These are phyloP conservation scores for Microcebus jonahi DNA, from an alignment of 2,113 vertebrate genomes.

Conservation along the genomic window DNA sequence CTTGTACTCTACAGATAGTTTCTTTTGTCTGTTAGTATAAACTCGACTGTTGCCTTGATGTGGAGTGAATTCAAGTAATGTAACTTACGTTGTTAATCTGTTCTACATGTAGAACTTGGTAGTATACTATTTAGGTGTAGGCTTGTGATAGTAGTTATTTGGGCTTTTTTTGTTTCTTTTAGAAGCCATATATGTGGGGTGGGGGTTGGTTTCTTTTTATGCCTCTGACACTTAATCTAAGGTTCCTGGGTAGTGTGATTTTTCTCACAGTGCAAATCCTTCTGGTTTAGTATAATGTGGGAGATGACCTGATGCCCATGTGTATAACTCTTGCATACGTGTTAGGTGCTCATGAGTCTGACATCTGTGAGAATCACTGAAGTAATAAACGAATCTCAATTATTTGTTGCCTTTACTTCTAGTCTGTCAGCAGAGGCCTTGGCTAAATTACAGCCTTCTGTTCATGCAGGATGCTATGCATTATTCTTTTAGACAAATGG, in stretches of 20 bases:
- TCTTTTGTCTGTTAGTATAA: not conserved
- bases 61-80: constrained; percentile 2
- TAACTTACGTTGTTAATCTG: not conserved
- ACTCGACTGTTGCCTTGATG: not conserved
- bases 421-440: constrained; percentile 59
- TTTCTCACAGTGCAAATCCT: not conserved
- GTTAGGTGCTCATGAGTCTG: not conserved
- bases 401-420: constrained; percentile 48
- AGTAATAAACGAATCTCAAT: constrained; percentile 56
- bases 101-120: not conserved
- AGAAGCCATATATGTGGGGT: not conserved
- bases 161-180: not conserved
- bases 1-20: not conserved
- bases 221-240: not conserved
- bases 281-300: not conserved
- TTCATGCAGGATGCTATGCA: not conserved
- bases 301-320: not conserved
- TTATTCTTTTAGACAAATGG: constrained; percentile 51
- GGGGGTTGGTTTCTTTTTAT: not conserved
- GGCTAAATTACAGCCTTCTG: constrained; percentile 22
- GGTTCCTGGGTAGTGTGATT: not conserved
- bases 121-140: not conserved
- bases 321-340: not conserved
- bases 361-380: constrained; percentile 1
- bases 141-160: not conserved